phyloP scores from a whole-genome alignment of 2,797 vertebrate genomes.

The Syngnathus acus region DNA sequence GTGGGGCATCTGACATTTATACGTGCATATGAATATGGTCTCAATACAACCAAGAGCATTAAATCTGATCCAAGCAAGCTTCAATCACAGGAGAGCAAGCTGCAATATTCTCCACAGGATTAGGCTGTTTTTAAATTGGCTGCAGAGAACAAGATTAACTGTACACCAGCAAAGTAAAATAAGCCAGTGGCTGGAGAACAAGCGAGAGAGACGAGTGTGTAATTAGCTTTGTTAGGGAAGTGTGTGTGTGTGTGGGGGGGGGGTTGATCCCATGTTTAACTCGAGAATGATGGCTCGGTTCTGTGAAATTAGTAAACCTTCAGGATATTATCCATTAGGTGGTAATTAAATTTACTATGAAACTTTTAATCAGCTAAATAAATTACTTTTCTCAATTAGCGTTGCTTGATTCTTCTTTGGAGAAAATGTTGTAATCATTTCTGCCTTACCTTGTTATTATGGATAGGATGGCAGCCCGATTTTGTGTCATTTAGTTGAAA shows the following conservation, averaged over 20 bases:
- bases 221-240: constrained; percentile 55
- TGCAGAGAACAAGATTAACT: constrained; percentile 56
- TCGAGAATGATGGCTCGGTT: constrained; percentile 55
- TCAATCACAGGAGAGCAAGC: constrained; percentile 57
- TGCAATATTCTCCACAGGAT: constrained; percentile 60
- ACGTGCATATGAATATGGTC: constrained; percentile 11
- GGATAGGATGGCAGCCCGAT: constrained; percentile 18
- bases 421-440: constrained; percentile 30
- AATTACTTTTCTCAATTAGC: constrained; percentile 71
- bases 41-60: not conserved
- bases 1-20: not conserved
- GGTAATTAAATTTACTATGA: constrained; percentile 65
- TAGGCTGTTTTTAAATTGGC: constrained; percentile 69
- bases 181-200: constrained; percentile 40
- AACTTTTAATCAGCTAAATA: constrained; percentile 73
- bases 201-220: constrained; percentile 30
- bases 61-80: constrained; percentile 36
- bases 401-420: constrained; percentile 39
- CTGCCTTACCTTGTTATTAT: constrained; percentile 29
- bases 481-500: not conserved
- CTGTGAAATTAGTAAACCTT: constrained; percentile 39
- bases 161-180: constrained; percentile 43
- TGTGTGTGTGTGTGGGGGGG: constrained; percentile 6
- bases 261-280: constrained; percentile 38
- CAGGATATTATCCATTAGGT: constrained; percentile 55